A percentile compares a stretch with the other conserved stretches of the same genome.
Conservation (phyloP, 2,113 vertebrate genomes). For the Crotophaga sulcirostris region DNA sequence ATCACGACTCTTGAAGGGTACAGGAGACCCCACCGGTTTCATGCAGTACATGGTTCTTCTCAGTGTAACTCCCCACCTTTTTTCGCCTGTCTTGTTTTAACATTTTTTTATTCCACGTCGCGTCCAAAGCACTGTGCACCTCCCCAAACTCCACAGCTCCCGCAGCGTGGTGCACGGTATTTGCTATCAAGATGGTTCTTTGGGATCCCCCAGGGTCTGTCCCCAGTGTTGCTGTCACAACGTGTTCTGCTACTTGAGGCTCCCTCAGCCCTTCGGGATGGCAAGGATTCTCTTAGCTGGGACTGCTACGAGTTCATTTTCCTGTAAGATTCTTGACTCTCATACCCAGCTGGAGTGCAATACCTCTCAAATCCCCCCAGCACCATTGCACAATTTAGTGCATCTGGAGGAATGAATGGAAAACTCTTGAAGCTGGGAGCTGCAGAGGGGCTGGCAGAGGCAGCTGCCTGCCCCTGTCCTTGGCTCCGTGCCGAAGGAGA, state of each 20-base stretch:
- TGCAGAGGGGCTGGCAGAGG: neutral
- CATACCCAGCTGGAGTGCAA: neutral
- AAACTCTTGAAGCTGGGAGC: no score
- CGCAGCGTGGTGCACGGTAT: fast-evolving
- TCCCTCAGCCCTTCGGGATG: neutral
- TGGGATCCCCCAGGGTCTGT: neutral
- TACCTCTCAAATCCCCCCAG: no score
- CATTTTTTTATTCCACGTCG: neutral
- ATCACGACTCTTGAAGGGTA: no score
- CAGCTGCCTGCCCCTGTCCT: neutral
- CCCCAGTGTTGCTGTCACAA: neutral
- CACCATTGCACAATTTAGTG: no score
- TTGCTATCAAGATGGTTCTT: neutral
- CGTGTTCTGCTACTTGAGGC: neutral
- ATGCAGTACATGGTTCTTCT: neutral
- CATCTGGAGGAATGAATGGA: neutral
- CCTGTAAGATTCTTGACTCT: neutral
- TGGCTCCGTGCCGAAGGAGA: fast-evolving
- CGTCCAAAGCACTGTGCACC: neutral
- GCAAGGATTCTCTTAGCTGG: neutral
- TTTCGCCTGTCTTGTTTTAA: neutral
- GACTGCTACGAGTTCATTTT: neutral
- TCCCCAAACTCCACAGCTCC: neutral
- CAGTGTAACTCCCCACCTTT: neutral
- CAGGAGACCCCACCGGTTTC: neutral